A percentile compares a stretch with the other conserved stretches of the same genome.
These are phyloP conservation scores for Chaetodon trifasciatus DNA, from an alignment of 2,797 vertebrate species.

Conservation along the genomic window DNA sequence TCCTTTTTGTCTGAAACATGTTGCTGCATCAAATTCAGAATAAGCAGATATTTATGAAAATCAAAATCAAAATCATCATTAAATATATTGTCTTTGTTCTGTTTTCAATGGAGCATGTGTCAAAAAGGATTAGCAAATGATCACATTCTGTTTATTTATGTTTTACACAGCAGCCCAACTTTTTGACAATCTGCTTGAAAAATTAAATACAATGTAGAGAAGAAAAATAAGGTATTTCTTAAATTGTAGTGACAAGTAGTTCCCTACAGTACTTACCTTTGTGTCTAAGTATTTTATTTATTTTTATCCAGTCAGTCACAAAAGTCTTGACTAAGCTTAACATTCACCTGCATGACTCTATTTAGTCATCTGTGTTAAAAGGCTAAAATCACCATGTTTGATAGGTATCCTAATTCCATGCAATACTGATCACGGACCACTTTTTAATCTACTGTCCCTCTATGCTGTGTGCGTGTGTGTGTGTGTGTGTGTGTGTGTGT, in stretches of 20 bases:
- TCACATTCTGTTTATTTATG: too few relatives aligned
- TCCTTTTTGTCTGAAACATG: too few relatives aligned
- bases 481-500: constrained; percentile 36
- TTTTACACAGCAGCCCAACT: too few relatives aligned
- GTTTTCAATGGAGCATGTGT: too few relatives aligned
- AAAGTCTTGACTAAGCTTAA: not conserved
- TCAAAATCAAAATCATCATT: too few relatives aligned
- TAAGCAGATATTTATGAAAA: too few relatives aligned
- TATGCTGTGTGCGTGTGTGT: constrained; percentile 34
- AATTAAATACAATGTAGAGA: not conserved
- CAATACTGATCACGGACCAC: not conserved
- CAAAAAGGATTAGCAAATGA: too few relatives aligned
- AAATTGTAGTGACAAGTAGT: not conserved
- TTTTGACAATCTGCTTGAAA: not conserved
- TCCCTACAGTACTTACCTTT: not conserved
- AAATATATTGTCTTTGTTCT: too few relatives aligned
- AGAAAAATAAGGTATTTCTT: not conserved
- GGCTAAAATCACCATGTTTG: not conserved
- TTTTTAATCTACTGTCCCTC: not conserved
- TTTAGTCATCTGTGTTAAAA: not conserved
- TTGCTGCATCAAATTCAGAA: too few relatives aligned
- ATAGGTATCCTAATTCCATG: not conserved
- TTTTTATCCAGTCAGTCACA: not conserved
- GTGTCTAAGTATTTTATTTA: not conserved
- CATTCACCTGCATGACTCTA: not conserved